Evolutionary conservation across 2,797 vertebrate genomes (phyloP), one percentile per base, ranked within the genome.

Genomic region (Leptodactylus fallax): DNA sequence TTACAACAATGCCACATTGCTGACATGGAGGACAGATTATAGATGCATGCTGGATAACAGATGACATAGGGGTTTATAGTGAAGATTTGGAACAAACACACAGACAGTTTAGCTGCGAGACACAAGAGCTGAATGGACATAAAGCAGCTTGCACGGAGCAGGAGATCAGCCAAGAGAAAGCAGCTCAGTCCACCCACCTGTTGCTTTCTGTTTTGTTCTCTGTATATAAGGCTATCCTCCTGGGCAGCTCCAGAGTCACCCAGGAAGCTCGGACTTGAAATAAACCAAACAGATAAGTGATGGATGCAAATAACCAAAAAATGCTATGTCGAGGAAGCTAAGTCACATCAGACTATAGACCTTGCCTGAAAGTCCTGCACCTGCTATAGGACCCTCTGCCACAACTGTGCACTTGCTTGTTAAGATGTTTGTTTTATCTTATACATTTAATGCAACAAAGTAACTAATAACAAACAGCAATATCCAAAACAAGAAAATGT

Each of bases 151-250:
- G 53, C 55, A 60, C 78, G 45, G 55, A 55, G 25, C 55, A 13
- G 36, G 55, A 63, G 61, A 83, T 71, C 56, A 69, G 81, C 65
- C 51, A 72, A 55, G 63, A 55, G 53, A 84, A 7, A 85, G 71
- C 69, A 76, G 56, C 27, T 61, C 21, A 85, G 71, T 58, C 56
- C 83, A 82, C 90, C 69, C 91, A 93, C 90, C 90, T 91, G 91
- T 90, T 90, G 90, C 82, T 80, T 81, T 86, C 90, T 55, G 63
- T 86, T 78, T 60, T 56, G 84, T 58, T 74, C 19, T 87, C n/a
- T 67, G 76, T 10, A 71, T 74, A n/a, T 69, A 45, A 7, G 45
- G 51, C 60, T 85, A 82, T 86, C 63, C 71, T 63, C 19, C 82
- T 71, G 76, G 76, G 81, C 47, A 72, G 55, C 25, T 60, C 45